Conservation (phyloP, 2,113 vertebrate genomes). For the Brachionichthys hirsutus region DNA sequence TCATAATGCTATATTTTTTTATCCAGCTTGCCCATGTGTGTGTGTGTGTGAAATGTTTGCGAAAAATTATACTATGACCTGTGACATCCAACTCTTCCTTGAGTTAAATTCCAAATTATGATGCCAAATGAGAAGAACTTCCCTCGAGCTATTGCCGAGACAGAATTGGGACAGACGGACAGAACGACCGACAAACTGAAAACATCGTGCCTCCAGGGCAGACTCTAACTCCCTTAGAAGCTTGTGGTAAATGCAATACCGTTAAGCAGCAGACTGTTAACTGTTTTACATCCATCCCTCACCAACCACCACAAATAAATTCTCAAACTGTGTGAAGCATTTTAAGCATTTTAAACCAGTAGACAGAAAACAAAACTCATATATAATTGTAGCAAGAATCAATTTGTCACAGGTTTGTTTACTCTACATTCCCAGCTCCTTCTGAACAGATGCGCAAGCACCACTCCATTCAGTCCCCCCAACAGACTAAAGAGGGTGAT, state of each 20-base stretch:
- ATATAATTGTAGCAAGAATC: conserved; percentile 18
- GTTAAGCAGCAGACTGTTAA: neutral
- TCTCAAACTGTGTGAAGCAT: neutral
- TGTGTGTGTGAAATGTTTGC: too few relatives aligned
- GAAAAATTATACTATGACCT: too few relatives aligned
- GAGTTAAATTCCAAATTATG: too few relatives aligned
- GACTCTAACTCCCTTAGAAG: too few relatives aligned
- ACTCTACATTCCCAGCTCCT: conserved; percentile 15
- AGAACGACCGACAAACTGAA: too few relatives aligned
- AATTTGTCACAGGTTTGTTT: conserved; percentile 49
- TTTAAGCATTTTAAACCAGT: neutral
- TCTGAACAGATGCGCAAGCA: conserved; percentile 51
- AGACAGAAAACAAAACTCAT: conserved; percentile 7
- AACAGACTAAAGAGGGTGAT: conserved; percentile 22
- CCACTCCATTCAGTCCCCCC: conserved; percentile 18
- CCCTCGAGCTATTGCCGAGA: too few relatives aligned
- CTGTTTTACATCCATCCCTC: neutral
- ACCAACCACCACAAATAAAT: neutral
- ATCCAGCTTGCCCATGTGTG: too few relatives aligned
- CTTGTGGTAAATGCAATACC: neutral
- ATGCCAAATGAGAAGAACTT: too few relatives aligned
- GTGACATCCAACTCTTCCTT: too few relatives aligned
- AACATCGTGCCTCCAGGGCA: too few relatives aligned
- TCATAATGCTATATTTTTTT: too few relatives aligned
- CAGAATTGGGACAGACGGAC: too few relatives aligned